Base-by-base conservation (phyloP, 2,113 vertebrate species). In the Chaetops frenatus region DNA sequence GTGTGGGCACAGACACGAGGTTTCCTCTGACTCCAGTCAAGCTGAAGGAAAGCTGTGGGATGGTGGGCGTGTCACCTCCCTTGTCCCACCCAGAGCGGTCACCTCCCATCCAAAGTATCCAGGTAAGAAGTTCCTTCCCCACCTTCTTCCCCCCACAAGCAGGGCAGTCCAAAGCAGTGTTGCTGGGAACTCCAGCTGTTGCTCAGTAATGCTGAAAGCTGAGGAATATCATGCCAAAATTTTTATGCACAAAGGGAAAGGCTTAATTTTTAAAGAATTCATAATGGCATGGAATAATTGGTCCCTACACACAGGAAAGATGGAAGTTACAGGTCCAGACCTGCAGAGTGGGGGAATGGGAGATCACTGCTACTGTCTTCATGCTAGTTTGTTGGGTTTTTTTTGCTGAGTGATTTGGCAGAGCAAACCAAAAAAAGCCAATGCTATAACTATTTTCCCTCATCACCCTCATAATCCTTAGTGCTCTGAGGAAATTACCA, bases 91-190 rank as follows among this genome's bases (percentile, higher is more conserved):
- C 54, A 17, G 7, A 58, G 25, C 0, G 0, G 15, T 35, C 4
- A 0, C 35, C 28, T 48, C 31, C 17, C 0, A 0, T 29, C 36
- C 2, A 1, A 38, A 9, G 19, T 4, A 27, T 19, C 5, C 2
- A 24, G 10, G 12, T 2, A 47, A 11, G 33, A 23, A 85, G 11
- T 11, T 58, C 33, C 64, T 61, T 89, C 40, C 33, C n/a, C 29
- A 62, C 16, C 24, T 61, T 23, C 50, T 47, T 51, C 11, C 27
- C 10, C 14, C 35, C 7, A 25, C 0, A 0, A 38, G 16, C 2
- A 15, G 20, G 31, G 24, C 20, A 33, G 11, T 42, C 29, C 79
- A 35, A 77, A 88, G 10, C 3, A 6, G 5, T 15, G 25, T 5
- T 48, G 13, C 51, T 74, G 35, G 12, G 14, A 70, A 6, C 4